Conservation (phyloP, 2,888 invertebrate species). For the Drosophila subsilvestris region DNA sequence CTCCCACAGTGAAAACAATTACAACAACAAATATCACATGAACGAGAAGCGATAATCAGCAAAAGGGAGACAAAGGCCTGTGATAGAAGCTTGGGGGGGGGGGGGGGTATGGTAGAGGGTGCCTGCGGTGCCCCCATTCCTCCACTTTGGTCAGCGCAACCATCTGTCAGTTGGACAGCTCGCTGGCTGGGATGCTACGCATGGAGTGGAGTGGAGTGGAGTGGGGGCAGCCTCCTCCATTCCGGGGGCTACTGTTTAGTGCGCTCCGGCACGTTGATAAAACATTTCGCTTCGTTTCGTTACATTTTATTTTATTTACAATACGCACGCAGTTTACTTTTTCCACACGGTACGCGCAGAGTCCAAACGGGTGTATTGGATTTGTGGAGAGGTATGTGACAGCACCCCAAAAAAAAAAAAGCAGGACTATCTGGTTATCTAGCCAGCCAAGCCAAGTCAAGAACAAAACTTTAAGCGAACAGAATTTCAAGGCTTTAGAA, state of each 20-base stretch:
- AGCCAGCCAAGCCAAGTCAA: too few relatives aligned
- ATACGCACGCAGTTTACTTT: conserved; percentile 60
- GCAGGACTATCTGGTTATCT: too few relatives aligned
- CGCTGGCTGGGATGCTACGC: not conserved
- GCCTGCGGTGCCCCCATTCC: conserved; percentile 29
- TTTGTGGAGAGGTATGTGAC: not conserved
- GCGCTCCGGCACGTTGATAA: conserved; percentile 77
- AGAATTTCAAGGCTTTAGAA: too few relatives aligned
- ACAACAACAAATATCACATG: conserved; percentile 76
- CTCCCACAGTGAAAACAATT: too few relatives aligned
- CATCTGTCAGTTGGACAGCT: conserved; percentile 60
- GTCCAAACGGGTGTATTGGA: not conserved
- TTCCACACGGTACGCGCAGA: not conserved
- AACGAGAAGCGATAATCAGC: conserved; percentile 60
- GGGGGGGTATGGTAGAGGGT: not conserved
- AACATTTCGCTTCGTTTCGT: conserved; percentile 71
- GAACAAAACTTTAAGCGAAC: too few relatives aligned
- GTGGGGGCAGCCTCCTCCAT: not conserved
- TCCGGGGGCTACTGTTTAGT: conserved; percentile 57
- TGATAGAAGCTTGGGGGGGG: not conserved
- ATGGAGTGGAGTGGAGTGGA: not conserved
- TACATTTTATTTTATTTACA: conserved; percentile 73
- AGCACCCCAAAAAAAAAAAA: not conserved
- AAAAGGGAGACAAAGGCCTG: conserved; percentile 18
- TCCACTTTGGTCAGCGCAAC: conserved; percentile 54